phyloP scores from a whole-genome alignment of 2,113 vertebrate species.

The Lagopus leucura region DNA sequence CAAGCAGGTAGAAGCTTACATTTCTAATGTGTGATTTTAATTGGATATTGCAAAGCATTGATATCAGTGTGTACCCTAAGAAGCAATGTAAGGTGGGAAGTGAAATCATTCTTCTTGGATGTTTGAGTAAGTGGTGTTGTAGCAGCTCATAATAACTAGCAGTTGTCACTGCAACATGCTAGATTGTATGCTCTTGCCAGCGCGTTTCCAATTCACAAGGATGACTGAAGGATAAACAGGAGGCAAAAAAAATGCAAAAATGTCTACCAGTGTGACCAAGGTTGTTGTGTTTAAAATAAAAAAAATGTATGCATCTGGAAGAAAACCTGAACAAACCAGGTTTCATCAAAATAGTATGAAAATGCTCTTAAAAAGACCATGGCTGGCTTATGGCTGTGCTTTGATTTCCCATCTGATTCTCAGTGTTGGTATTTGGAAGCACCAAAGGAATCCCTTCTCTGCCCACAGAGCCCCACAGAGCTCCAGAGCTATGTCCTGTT shows the following conservation, averaged over 20 bases:
- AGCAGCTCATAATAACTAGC: background rate
- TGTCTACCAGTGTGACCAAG: background rate
- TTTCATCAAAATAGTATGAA: background rate
- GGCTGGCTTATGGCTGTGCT: background rate
- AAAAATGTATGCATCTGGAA: background rate
- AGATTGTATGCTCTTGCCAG: constrained; percentile 29
- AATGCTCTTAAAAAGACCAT: background rate
- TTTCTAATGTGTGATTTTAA: background rate
- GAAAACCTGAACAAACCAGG: background rate
- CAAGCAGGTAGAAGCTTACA: background rate
- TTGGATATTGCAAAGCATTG: background rate
- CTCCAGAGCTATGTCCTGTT: background rate
- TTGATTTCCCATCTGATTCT: background rate
- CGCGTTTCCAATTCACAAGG: background rate
- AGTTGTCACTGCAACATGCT: background rate
- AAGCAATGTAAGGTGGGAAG: background rate
- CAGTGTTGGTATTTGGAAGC: background rate
- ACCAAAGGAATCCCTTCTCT: background rate
- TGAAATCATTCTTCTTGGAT: constrained; percentile 6
- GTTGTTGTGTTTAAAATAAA: background rate
- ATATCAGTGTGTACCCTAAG: background rate
- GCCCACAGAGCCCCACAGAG: background rate
- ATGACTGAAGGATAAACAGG: constrained; percentile 16
- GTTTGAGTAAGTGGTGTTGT: constrained; percentile 17
- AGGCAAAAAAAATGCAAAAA: background rate